Conservation (phyloP, 2,797 vertebrate genomes). For the Ficedula albicollis region DNA sequence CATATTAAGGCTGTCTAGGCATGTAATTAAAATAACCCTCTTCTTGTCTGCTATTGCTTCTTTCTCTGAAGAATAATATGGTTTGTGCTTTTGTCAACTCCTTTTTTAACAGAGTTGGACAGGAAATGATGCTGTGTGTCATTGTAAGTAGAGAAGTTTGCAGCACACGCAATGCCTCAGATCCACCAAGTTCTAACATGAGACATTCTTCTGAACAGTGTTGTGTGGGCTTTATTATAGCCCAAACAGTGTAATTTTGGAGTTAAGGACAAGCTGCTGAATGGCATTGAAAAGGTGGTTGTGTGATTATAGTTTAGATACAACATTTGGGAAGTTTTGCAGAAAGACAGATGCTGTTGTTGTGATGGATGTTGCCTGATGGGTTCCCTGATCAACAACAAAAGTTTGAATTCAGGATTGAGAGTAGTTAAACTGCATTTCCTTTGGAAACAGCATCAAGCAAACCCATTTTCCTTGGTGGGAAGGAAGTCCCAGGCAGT, state of each 20-base stretch:
- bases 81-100: background rate
- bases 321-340: background rate
- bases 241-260: background rate
- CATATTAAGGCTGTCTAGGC: background rate
- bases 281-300: background rate
- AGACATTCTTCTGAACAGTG: background rate
- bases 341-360: background rate
- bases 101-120: background rate
- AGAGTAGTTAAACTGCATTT: background rate
- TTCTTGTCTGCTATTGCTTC: background rate
- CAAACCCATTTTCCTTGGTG: background rate
- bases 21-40: background rate
- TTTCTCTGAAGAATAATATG: background rate
- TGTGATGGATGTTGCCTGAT: accelerated
- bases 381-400: background rate
- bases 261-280: background rate
- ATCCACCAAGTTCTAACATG: background rate
- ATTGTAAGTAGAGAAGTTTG: background rate
- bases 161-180: background rate
- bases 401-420: background rate
- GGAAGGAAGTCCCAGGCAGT: background rate
- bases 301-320: background rate
- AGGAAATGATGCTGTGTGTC: background rate
- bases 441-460: background rate
- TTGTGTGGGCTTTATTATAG: background rate